Evolutionary conservation across 2,113 vertebrate species (phyloP).

Genomic region (Catharus bicknelli): DNA sequence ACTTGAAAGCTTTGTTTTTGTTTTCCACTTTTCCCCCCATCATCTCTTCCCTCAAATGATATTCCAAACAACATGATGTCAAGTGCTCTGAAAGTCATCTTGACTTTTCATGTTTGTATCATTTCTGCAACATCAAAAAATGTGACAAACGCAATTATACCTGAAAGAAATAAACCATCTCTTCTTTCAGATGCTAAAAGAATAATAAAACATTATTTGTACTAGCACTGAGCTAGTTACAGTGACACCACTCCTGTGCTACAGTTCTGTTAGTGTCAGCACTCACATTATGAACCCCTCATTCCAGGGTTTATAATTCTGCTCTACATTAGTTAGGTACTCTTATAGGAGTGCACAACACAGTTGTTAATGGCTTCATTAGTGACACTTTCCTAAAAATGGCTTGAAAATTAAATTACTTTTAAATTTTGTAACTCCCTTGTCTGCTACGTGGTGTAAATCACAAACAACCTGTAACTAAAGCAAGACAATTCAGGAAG

Average conservation of each 20-base stretch:
- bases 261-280: background rate
- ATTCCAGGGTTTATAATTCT: background rate
- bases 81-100: slow-evolving; percentile 30
- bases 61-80: background rate
- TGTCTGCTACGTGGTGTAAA: background rate
- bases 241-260: background rate
- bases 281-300: background rate
- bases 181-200: background rate
- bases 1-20: background rate
- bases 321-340: background rate
- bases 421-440: background rate
- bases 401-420: background rate
- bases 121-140: slow-evolving; percentile 17
- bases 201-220: slow-evolving; percentile 1
- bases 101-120: background rate
- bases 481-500: background rate
- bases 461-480: background rate
- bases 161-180: slow-evolving; percentile 34
- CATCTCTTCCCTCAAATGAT: background rate
- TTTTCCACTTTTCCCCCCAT: background rate
- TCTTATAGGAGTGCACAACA: background rate
- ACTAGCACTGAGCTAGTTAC: slow-evolving; percentile 22
- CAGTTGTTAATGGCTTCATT: background rate
- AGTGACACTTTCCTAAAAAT: background rate
- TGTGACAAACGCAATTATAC: slow-evolving; percentile 28